Percentiles rank a stretch among this genome's conserved stretches.
phyloP scores from a whole-genome alignment of 1,140 invertebrate species.

The Atopsyche davidsoni region DNA sequence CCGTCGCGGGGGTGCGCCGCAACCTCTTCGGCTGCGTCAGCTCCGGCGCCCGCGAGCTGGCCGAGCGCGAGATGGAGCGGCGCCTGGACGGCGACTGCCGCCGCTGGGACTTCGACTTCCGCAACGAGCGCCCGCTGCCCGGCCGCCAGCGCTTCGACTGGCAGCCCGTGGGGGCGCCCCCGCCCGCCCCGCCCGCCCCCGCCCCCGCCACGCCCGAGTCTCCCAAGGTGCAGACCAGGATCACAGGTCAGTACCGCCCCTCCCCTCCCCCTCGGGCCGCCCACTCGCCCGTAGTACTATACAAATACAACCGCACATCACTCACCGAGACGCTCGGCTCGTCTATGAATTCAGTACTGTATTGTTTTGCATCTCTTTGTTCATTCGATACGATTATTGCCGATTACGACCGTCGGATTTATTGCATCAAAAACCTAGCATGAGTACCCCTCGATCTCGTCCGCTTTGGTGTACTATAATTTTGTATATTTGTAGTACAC shows the following conservation, averaged over 20 bases:
- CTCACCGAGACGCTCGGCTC: too few species aligned
- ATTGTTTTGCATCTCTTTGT: too few species aligned
- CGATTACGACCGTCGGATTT: too few species aligned
- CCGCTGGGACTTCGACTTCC: conserved; percentile 46
- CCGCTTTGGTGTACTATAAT: too few species aligned
- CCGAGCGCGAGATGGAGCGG: conserved; percentile 39
- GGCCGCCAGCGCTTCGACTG: conserved; percentile 43
- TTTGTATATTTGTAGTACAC: too few species aligned
- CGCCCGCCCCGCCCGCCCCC: background rate
- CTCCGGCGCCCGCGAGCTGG: conserved; percentile 40
- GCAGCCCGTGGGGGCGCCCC: conserved; percentile 21
- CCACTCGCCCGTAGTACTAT: too few species aligned
- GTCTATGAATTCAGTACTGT: too few species aligned
- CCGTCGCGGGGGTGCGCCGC: conserved; percentile 40
- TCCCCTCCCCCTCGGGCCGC: too few species aligned
- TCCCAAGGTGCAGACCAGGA: conserved; percentile 3
- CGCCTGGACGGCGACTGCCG: conserved; percentile 42
- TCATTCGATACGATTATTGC: too few species aligned
- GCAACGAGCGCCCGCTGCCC: conserved; percentile 40
- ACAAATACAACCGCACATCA: too few species aligned
- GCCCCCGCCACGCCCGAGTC: background rate
- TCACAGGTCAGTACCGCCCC: conserved; percentile 14
- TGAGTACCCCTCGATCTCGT: too few species aligned
- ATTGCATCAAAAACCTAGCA: too few species aligned
- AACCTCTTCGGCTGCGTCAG: conserved; percentile 44